phyloP scores from a whole-genome alignment of 1,140 invertebrate genomes.

The Zelostemma sp. region DNA sequence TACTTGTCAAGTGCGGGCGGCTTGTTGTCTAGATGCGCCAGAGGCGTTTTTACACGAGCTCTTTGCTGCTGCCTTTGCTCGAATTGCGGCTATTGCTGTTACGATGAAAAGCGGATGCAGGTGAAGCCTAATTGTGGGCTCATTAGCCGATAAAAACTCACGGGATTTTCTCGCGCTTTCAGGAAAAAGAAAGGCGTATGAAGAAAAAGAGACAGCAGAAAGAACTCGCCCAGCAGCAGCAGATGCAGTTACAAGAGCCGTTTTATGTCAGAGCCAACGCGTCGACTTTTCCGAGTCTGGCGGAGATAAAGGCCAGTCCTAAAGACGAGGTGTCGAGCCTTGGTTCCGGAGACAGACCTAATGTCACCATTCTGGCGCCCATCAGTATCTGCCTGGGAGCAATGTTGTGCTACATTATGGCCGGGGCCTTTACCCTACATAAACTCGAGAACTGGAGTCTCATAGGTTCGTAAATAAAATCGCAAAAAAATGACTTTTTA shows the following conservation, averaged over 20 bases:
- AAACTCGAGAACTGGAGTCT: slow-evolving; percentile 89
- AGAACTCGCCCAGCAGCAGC: slow-evolving; percentile 76
- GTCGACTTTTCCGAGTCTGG: slow-evolving; percentile 79
- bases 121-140: too few species aligned
- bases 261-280: slow-evolving; percentile 83
- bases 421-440: slow-evolving; percentile 90
- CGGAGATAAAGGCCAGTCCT: slow-evolving; percentile 79
- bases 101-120: slow-evolving; percentile 84
- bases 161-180: slow-evolving; percentile 11
- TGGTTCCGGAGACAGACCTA: slow-evolving; percentile 72
- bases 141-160: too few species aligned
- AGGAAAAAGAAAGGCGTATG: slow-evolving; percentile 82
- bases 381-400: slow-evolving; percentile 82
- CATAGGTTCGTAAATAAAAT: slow-evolving; percentile 66
- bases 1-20: slow-evolving; percentile 88
- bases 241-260: slow-evolving; percentile 75
- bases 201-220: slow-evolving; percentile 82
- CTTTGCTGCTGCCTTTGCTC: slow-evolving; percentile 86
- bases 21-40: slow-evolving; percentile 84
- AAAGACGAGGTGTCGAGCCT: slow-evolving; percentile 67
- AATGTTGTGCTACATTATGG: slow-evolving; percentile 87
- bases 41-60: slow-evolving; percentile 87
- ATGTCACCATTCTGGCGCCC: slow-evolving; percentile 82
- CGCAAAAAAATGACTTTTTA: too few species aligned
- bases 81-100: slow-evolving; percentile 88